Percentiles rank a stretch among this genome's conserved stretches.
Evolutionary conservation across 2,888 invertebrate species (phyloP).

Genomic region (Eilema depressum): DNA sequence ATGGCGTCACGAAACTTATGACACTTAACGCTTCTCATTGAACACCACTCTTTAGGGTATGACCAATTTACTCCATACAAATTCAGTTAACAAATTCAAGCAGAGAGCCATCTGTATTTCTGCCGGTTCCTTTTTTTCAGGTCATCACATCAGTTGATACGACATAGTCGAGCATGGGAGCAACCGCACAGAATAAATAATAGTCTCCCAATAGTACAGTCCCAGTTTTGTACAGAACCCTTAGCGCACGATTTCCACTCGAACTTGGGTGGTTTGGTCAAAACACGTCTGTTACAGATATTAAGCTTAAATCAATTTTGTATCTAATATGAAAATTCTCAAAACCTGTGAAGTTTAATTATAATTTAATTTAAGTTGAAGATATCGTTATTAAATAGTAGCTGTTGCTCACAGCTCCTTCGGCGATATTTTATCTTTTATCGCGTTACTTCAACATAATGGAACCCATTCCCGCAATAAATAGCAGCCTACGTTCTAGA

Average conservation of each 20-base stretch:
- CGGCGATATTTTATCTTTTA: background rate
- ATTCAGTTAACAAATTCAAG: too few relatives aligned
- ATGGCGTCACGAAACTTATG: background rate
- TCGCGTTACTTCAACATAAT: background rate
- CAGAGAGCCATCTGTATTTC: too few relatives aligned
- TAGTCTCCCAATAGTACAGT: too few relatives aligned
- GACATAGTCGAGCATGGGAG: too few relatives aligned
- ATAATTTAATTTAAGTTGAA: background rate
- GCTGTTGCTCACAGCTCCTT: background rate
- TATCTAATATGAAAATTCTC: background rate
- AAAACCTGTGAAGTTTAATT: background rate
- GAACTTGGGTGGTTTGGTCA: background rate
- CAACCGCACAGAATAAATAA: too few relatives aligned
- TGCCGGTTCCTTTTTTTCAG: too few relatives aligned
- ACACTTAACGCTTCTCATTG: too few relatives aligned
- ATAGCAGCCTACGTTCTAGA: background rate
- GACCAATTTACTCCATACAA: too few relatives aligned
- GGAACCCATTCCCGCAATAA: background rate
- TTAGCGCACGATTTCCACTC: background rate
- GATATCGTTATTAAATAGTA: background rate
- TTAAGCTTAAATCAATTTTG: slow-evolving; percentile 15
- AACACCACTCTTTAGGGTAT: too few relatives aligned
- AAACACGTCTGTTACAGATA: slow-evolving; percentile 39
- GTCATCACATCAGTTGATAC: too few relatives aligned
- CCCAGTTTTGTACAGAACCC: background rate